Evolutionary conservation across 2,888 invertebrate species (phyloP).

Genomic region (Homarus gammarus): DNA sequence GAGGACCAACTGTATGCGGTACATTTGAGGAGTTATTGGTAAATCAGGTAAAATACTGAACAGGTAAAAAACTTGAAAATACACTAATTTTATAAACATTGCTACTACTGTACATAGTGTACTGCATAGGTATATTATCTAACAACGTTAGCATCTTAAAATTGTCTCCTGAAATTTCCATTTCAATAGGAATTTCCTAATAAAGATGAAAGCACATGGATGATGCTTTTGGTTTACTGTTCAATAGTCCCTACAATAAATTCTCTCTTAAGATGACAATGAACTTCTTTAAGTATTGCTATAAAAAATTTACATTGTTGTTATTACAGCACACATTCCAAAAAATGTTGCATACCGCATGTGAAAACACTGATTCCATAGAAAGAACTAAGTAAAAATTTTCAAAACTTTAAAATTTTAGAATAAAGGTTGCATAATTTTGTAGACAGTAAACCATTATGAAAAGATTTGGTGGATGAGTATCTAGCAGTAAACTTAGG

Average conservation of each 20-base stretch:
- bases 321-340: too few species aligned
- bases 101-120: too few species aligned
- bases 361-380: not conserved
- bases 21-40: too few species aligned
- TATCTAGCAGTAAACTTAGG: not conserved
- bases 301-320: not conserved
- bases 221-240: not conserved
- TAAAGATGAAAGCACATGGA: not conserved
- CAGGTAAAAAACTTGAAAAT: too few species aligned
- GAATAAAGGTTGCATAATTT: not conserved
- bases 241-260: not conserved
- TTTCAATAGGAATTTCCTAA: not conserved
- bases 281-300: not conserved
- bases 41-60: too few species aligned
- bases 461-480: not conserved
- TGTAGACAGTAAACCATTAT: conserved; percentile 9
- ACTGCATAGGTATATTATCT: too few species aligned
- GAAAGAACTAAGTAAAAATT: not conserved
- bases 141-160: too few species aligned
- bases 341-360: not conserved
- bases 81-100: too few species aligned
- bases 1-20: too few species aligned
- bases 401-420: conserved; percentile 7
- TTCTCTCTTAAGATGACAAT: not conserved
- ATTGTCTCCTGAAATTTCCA: not conserved